Evolutionary conservation across 2,113 vertebrate genomes (phyloP).

Genomic region (Poecilia latipinna): DNA sequence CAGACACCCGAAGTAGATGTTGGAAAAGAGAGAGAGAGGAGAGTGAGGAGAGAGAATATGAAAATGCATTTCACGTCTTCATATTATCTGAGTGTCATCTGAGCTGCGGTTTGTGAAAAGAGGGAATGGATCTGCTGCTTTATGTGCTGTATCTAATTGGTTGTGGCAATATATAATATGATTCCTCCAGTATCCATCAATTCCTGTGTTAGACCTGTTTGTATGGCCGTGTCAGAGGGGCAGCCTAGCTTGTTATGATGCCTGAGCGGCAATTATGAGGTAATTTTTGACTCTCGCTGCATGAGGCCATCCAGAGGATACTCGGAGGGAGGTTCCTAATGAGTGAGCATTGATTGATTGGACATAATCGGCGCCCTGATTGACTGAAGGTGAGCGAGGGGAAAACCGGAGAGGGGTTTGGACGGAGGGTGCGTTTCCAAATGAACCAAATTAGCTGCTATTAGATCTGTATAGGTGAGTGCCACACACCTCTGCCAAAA

Average conservation of each 20-base stretch:
- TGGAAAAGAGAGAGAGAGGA: conserved; percentile 1
- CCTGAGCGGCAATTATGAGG: conserved; percentile 84
- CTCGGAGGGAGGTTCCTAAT: conserved; percentile 79
- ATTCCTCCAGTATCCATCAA: conserved; percentile 80
- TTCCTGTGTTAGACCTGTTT: conserved; percentile 74
- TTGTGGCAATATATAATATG: conserved; percentile 81
- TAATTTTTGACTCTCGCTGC: conserved; percentile 81
- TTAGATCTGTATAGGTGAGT: conserved; percentile 68
- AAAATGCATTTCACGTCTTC: conserved; percentile 78
- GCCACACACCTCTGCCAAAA: conserved; percentile 55
- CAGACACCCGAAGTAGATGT: conserved; percentile 60
- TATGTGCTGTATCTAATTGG: conserved; percentile 85
- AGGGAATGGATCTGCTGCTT: conserved; percentile 80
- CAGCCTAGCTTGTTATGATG: conserved; percentile 83
- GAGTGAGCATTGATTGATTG: conserved; percentile 81
- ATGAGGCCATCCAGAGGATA: conserved; percentile 76
- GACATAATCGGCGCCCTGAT: conserved; percentile 74
- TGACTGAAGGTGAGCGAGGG: conserved; percentile 59
- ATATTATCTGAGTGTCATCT: conserved; percentile 53
- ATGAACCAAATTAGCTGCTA: conserved; percentile 62
- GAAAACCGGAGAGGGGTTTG: conserved; percentile 17
- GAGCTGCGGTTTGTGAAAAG: conserved; percentile 67
- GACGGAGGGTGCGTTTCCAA: conserved; percentile 56
- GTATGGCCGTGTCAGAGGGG: conserved; percentile 74
- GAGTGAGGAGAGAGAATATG: conserved; percentile 44